Evolutionary conservation across 2,113 vertebrate genomes (phyloP).

Genomic region (Cavia porcellus): DNA sequence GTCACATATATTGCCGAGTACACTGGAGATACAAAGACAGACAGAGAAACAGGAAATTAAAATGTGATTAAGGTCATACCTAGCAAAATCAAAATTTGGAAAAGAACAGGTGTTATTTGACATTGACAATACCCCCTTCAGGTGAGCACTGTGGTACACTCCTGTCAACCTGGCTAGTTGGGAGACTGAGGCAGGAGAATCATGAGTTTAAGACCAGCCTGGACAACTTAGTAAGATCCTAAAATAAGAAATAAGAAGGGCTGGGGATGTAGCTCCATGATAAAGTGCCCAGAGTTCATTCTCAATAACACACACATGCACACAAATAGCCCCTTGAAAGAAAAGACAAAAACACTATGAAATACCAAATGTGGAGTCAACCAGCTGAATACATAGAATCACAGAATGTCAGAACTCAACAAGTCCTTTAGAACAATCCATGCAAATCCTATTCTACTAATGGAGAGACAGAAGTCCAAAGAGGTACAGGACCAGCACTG

Average conservation of each 20-base stretch:
- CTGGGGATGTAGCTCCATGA: background rate
- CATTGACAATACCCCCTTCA: slow-evolving; percentile 29
- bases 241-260: background rate
- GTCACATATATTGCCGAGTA: background rate
- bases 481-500: background rate
- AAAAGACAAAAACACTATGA: background rate
- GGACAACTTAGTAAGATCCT: background rate
- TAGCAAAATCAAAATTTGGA: slow-evolving; percentile 31
- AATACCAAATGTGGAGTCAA: background rate
- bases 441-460: background rate
- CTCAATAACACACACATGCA: background rate
- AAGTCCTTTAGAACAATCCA: background rate
- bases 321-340: background rate
- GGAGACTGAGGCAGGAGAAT: background rate
- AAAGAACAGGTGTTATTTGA: background rate
- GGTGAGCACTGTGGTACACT: background rate
- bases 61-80: background rate
- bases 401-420: background rate
- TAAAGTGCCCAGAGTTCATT: background rate
- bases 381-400: background rate
- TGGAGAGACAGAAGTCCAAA: background rate
- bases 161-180: background rate
- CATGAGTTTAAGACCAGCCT: background rate
- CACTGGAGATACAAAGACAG: background rate
- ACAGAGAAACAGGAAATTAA: background rate